Base-by-base conservation (phyloP, 2,797 vertebrate species). In the Sarcophilus harrisii region DNA sequence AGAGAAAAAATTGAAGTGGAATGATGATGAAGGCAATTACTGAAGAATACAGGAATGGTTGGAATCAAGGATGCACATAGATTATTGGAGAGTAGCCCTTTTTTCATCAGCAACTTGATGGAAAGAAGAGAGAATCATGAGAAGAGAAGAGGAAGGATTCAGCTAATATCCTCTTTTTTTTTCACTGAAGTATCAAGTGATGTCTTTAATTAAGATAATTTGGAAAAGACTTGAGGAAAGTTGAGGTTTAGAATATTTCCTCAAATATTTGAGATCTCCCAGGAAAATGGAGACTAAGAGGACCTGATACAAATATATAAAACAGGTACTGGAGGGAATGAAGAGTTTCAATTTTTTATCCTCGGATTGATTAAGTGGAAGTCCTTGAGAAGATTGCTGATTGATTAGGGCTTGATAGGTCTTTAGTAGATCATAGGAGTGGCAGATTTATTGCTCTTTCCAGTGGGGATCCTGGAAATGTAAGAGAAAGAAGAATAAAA, bases 401-500 rank as follows among this genome's bases (percentile, higher is more conserved):
- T 81, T 45, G 6, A 81, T 45, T 81, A 45, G 18, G 5, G 1
- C 18, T 81, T 73, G 66, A 81, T 45, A 38, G 38, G 14, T 38
- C 32, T 73, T 16, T n/a, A 73, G 12, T n/a, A n/a, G 66, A 81
- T 38, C 8, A 66, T 73, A 18, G 66, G n/a, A 18, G n/a, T 73
- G 66, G 16, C n/a, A 73, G 16, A 0, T 73, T 73, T 73, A 38
- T 38, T 73, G 66, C 81, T 81, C 2, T 81, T 38, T 45, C 66
- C 66, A 81, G 8, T 81, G 38, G 18, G 18, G 45, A 45, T 81
- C n/a, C 66, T 81, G 6, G 21, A 81, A 81, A 81, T 18, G 21
- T 38, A n/a, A 38, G 29, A 57, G 89, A 32, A 93, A 93, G 90
- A 91, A 57, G n/a, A 97, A n/a, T 93, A 0, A 5, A 92, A 90